Evolutionary conservation across 2,888 invertebrate species (phyloP).

Genomic region (Noctua pronuba): DNA sequence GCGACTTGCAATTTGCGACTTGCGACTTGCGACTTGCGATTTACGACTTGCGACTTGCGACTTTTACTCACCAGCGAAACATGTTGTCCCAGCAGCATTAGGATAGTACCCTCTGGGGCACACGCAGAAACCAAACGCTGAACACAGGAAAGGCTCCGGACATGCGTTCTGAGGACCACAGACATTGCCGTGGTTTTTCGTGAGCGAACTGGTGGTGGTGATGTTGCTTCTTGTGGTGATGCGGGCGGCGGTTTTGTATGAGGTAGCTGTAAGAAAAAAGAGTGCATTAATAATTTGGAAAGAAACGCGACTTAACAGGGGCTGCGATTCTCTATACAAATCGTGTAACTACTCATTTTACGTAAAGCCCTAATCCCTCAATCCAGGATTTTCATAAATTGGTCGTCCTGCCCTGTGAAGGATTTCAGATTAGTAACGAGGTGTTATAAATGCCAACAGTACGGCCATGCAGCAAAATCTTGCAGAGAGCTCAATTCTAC

Average conservation of each 20-base stretch:
- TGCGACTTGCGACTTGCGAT: background rate
- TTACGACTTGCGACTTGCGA: background rate
- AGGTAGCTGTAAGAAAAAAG: background rate
- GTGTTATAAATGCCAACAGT: no score
- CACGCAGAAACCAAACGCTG: conserved; percentile 74
- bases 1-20: background rate
- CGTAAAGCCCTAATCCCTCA: no score
- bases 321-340: no score
- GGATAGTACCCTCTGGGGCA: conserved; percentile 84
- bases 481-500: no score
- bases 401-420: no score
- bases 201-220: conserved; percentile 26
- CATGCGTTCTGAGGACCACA: conserved; percentile 72
- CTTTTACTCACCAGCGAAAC: conserved; percentile 79
- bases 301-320: no score
- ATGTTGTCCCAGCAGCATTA: conserved; percentile 65
- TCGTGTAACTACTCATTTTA: no score
- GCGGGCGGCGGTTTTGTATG: background rate
- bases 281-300: background rate
- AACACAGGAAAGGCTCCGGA: conserved; percentile 74
- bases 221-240: background rate
- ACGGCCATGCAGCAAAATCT: no score
- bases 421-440: no score
- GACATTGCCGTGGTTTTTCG: conserved; percentile 61
- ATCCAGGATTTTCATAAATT: no score